Conservation (phyloP, 2,113 vertebrate genomes). For the Cryptomyrus ogoouensis region DNA sequence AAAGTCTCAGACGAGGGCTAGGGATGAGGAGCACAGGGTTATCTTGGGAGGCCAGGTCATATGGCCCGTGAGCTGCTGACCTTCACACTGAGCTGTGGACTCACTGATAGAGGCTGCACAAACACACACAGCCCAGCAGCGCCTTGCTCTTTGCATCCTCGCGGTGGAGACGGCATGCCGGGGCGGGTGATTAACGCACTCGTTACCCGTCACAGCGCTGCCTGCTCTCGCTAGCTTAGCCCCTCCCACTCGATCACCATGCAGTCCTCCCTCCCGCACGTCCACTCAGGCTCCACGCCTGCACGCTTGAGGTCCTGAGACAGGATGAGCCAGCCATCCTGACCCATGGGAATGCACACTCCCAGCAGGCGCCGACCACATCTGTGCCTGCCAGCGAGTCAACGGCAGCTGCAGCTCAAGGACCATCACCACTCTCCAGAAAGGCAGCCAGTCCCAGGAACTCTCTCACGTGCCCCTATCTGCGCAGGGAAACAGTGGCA, state of each 20-base stretch:
- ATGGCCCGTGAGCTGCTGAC: neutral
- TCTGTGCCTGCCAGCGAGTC: constrained; percentile 63
- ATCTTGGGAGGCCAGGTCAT: constrained; percentile 50
- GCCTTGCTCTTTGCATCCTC: constrained; percentile 45
- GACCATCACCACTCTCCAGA: constrained; percentile 29
- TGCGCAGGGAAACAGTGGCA: constrained; percentile 21
- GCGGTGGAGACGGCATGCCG: constrained; percentile 52
- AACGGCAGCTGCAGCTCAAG: constrained; percentile 33
- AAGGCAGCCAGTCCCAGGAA: constrained; percentile 31
- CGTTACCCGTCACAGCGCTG: constrained; percentile 57
- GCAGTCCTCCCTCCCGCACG: neutral
- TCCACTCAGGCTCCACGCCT: constrained; percentile 49
- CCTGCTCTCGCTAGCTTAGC: constrained; percentile 33
- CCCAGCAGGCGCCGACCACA: constrained; percentile 63
- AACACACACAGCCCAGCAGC: constrained; percentile 52
- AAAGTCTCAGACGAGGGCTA: constrained; percentile 31
- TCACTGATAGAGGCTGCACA: constrained; percentile 47
- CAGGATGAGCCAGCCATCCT: constrained; percentile 74
- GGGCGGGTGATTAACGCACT: constrained; percentile 63
- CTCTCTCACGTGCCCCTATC: constrained; percentile 17
- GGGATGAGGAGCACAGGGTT: constrained; percentile 33
- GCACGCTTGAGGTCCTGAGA: constrained; percentile 73
- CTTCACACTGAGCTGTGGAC: constrained; percentile 10
- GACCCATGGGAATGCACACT: constrained; percentile 70
- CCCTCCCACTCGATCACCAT: constrained; percentile 1